phyloP scores from a whole-genome alignment of 1,140 invertebrate genomes.

The Bombus fervidus region DNA sequence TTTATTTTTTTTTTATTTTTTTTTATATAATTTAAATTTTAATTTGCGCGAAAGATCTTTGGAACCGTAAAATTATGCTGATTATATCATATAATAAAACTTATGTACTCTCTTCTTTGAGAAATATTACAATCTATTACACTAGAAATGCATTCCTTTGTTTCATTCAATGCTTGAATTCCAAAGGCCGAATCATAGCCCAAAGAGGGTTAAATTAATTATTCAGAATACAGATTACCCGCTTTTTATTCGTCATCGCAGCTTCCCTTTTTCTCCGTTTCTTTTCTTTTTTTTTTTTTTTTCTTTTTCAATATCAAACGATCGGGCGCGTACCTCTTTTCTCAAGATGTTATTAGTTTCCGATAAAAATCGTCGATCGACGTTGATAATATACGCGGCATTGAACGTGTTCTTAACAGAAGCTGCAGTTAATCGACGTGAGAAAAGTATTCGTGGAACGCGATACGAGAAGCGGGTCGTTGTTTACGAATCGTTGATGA shows the following conservation, averaged over 20 bases:
- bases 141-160: neutral
- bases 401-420: neutral
- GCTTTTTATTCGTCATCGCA: neutral
- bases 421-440: neutral
- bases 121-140: neutral
- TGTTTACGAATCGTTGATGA: neutral
- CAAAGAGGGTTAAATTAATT: neutral
- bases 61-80: neutral
- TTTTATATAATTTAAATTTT: too few relatives aligned
- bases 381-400: neutral
- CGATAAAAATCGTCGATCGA: neutral
- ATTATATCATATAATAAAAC: neutral
- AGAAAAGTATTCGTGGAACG: neutral
- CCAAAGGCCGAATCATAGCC: neutral
- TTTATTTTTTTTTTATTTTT: too few relatives aligned
- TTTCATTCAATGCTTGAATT: neutral
- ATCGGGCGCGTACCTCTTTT: neutral
- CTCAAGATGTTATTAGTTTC: neutral
- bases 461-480: neutral
- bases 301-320: neutral
- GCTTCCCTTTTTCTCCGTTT: neutral
- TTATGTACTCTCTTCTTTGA: neutral
- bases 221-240: slow-evolving; percentile 1
- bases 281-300: neutral
- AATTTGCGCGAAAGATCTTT: too few relatives aligned